phyloP scores from a whole-genome alignment of 2,888 invertebrate genomes.

The Cataglyphis cursor region DNA sequence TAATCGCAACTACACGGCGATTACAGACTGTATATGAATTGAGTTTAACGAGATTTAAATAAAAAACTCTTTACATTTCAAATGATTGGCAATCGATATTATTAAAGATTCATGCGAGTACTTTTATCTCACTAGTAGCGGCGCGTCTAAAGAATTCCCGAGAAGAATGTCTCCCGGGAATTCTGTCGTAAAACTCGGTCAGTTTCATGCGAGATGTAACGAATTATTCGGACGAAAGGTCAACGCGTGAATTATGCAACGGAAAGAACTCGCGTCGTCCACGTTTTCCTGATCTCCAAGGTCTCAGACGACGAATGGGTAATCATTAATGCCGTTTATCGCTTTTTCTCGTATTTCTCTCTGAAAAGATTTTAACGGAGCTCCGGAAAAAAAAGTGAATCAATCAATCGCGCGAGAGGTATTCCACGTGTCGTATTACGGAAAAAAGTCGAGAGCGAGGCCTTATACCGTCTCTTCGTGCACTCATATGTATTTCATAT shows the following conservation, averaged over 20 bases:
- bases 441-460: constrained; percentile 36
- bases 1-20: not conserved
- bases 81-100: not conserved
- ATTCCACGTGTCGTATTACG: constrained; percentile 29
- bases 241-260: constrained; percentile 48
- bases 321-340: constrained; percentile 43
- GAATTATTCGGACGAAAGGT: constrained; percentile 48
- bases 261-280: constrained; percentile 26
- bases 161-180: constrained; percentile 3
- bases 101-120: constrained; percentile 9
- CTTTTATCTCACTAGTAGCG: not conserved
- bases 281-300: constrained; percentile 19
- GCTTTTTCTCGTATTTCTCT: not conserved
- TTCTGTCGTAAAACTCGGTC: constrained; percentile 36
- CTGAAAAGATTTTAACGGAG: constrained; percentile 12
- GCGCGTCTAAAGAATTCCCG: constrained; percentile 3
- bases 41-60: constrained; percentile 7
- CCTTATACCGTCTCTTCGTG: not conserved
- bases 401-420: not conserved
- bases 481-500: not conserved
- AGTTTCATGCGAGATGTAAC: constrained; percentile 23
- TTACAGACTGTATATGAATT: not conserved
- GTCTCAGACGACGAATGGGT: constrained; percentile 2
- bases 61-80: not conserved
- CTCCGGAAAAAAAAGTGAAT: constrained; percentile 1